These are phyloP conservation scores for Ennomos fuscantarius DNA, from an alignment of 2,888 invertebrate species.

Conservation along the genomic window DNA sequence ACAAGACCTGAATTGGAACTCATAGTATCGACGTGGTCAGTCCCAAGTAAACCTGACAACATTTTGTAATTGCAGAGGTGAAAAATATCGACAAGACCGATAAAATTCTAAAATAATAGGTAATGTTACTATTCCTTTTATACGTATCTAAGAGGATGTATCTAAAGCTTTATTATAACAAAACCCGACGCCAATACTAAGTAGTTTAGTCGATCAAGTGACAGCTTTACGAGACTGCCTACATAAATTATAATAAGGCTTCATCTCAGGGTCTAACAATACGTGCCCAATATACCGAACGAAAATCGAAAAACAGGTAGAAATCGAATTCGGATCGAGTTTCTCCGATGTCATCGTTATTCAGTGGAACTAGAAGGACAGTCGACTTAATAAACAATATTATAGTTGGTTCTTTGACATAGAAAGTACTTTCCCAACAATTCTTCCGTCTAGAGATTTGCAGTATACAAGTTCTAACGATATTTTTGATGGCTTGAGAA, in stretches of 20 bases:
- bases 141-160: no score
- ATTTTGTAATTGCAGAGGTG: no score
- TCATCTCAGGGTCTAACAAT: constrained; percentile 1
- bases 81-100: no score
- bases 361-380: constrained; percentile 55
- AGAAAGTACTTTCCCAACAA: not conserved
- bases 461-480: not conserved
- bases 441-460: not conserved
- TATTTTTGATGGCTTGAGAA: no score
- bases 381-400: constrained; percentile 16
- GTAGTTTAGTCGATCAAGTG: no score
- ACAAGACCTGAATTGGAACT: no score
- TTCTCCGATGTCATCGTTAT: constrained; percentile 71
- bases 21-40: no score
- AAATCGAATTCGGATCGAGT: constrained; percentile 52
- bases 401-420: constrained; percentile 5
- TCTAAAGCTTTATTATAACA: no score
- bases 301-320: not conserved
- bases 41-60: no score
- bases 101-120: no score
- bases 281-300: not conserved
- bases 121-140: no score
- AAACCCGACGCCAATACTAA: no score
- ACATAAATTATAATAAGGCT: not conserved
- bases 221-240: not conserved